Evolutionary conservation across 2,113 vertebrate genomes (phyloP).

Genomic region (Heterocephalus glaber): DNA sequence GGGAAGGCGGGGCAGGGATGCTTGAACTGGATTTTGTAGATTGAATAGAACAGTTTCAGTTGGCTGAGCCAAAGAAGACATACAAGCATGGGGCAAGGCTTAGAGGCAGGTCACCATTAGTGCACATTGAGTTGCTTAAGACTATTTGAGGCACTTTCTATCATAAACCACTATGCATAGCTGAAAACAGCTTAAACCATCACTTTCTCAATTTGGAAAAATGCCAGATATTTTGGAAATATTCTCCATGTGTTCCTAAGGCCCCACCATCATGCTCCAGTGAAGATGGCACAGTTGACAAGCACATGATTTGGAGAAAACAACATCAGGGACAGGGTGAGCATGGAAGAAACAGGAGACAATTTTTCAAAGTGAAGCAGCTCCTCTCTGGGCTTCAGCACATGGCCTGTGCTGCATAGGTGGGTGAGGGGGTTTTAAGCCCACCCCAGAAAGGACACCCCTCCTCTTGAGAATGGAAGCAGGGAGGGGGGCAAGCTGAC

Average conservation of each 20-base stretch:
- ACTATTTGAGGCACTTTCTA: neutral
- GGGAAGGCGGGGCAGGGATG: neutral
- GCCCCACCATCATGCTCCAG: neutral
- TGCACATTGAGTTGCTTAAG: neutral
- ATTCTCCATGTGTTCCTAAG: neutral
- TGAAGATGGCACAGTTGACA: neutral
- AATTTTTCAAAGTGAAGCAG: neutral
- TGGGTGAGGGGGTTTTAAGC: neutral
- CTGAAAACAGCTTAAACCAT: neutral
- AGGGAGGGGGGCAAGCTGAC: neutral
- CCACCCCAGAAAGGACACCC: neutral
- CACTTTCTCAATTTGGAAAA: neutral
- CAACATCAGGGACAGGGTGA: neutral
- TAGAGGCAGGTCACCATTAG: neutral
- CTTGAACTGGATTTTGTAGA: neutral
- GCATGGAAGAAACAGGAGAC: neutral
- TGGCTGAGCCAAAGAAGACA: neutral
- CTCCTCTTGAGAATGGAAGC: neutral
- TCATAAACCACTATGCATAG: neutral
- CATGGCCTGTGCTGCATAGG: accelerated
- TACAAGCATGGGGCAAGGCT: neutral
- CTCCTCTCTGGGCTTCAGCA: neutral
- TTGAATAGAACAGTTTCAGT: neutral
- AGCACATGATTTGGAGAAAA: neutral
- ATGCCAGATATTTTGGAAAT: neutral